Evolutionary conservation across 2,113 vertebrate species (phyloP).

Genomic region (Gracilinanus agilis): DNA sequence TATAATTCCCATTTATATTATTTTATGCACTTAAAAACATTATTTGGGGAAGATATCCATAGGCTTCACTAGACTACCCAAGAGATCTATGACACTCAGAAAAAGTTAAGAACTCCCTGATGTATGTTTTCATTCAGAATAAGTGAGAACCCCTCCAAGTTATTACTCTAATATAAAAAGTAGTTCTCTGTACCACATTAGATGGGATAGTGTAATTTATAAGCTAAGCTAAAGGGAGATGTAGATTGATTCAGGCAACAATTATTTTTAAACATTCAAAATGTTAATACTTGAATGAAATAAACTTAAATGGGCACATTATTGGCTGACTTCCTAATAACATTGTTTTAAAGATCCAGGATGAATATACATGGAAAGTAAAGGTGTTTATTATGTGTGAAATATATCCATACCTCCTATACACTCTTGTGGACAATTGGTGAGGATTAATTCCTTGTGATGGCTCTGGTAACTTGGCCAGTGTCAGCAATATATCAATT

Average conservation of each 20-base stretch:
- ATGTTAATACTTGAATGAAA: constrained; percentile 24
- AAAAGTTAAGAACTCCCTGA: not conserved
- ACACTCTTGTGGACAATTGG: not conserved
- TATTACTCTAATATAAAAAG: constrained; percentile 29
- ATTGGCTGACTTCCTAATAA: not conserved
- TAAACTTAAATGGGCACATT: constrained; percentile 26
- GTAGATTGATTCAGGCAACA: not conserved
- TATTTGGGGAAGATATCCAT: not conserved
- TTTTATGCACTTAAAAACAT: not conserved
- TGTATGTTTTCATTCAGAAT: not conserved
- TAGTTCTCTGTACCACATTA: not conserved
- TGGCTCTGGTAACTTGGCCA: not conserved
- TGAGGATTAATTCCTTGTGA: not conserved
- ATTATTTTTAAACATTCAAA: not conserved
- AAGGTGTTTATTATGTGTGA: not conserved
- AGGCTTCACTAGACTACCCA: not conserved
- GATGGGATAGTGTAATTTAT: constrained; percentile 39
- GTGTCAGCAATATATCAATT: not conserved
- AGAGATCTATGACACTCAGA: not conserved
- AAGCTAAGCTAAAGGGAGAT: constrained; percentile 16
- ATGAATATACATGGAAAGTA: constrained; percentile 5
- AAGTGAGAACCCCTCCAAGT: not conserved
- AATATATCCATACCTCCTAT: not conserved
- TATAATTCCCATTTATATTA: not conserved
- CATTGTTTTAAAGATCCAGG: not conserved